Base-by-base conservation (phyloP, 2,888 invertebrate species). In the Hanleya hanleyi region DNA sequence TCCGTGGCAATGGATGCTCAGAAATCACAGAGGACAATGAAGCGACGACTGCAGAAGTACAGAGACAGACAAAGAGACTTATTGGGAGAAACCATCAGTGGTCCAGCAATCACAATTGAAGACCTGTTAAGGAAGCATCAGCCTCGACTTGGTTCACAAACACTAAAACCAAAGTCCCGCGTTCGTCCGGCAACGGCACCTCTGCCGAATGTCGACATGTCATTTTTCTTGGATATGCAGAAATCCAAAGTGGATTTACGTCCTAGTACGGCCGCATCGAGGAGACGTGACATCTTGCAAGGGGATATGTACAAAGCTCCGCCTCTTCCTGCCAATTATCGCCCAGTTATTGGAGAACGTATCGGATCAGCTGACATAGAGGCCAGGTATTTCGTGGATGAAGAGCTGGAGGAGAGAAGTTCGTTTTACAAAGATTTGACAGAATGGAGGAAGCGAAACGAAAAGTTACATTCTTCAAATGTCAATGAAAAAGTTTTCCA, bases 41-140 rank as follows among this genome's bases (percentile, higher is more conserved):
- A 71, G 62, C 70, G 74, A 9, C 71, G 74, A 6, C 65, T 78
- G 47, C 71, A 76, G 51, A 35, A 67, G 12, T 78, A 78, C 69
- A 64, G 72, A 32, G 72, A 78, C 22, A 49, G 78, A 29, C 76
- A 76, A 64, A 70, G 72, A n/a, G 74, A 78, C 51, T 74, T 78
- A 33, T 9, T 73, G 22, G 36, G 7, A 32, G 57, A 57, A 26
- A 26, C 18, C 15, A 57, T 57, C 32, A 15, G 12, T 22, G 57
- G 57, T 22, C 57, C 26, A 1, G 57, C 57, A 4, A 18, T 57
- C 29, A 57, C 57, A 15, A 15, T 57, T 2, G 57, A 57, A 9
- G 57, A 57, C 32, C 22, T 57, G 4, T 29, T 57, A 32, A 57
- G 26, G 32, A 57, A 57, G 29, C 57, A 57, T 29, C 57, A 57